Evolutionary conservation across 2,113 vertebrate species (phyloP).

Genomic region (Tonatia bakeri): DNA sequence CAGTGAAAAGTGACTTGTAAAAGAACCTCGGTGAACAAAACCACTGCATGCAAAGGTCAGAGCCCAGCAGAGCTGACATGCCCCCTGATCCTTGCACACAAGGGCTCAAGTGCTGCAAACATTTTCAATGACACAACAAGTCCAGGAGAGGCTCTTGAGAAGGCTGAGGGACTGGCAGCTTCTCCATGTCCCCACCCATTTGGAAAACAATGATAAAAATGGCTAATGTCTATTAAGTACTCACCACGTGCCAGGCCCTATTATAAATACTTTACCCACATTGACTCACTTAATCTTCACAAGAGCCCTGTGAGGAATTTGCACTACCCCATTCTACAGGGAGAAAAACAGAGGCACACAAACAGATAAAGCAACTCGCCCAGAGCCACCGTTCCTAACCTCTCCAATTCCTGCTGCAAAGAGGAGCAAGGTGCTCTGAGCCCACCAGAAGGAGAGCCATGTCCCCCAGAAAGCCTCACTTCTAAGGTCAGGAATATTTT

Average conservation of each 20-base stretch:
- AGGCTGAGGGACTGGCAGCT: neutral
- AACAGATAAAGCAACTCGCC: neutral
- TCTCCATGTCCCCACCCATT: neutral
- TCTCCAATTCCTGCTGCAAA: neutral
- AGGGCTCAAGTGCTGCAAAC: neutral
- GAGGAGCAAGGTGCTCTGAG: neutral
- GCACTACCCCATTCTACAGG: neutral
- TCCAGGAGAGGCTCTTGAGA: neutral
- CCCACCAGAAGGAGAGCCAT: neutral
- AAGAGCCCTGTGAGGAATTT: neutral
- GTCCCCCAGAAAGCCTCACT: neutral
- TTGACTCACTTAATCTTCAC: neutral
- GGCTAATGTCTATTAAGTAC: neutral
- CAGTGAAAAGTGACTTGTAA: fast-evolving
- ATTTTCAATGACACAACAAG: fast-evolving
- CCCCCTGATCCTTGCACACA: neutral
- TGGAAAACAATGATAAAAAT: neutral
- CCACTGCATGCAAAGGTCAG: neutral
- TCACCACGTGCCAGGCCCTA: neutral
- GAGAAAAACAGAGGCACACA: neutral
- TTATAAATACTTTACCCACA: neutral
- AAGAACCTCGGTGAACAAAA: neutral
- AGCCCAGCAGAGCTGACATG: fast-evolving
- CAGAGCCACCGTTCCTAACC: neutral
- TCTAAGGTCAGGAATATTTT: neutral